phyloP scores from a whole-genome alignment of 2,797 vertebrate genomes.

The Schizothorax lantsangensis region DNA sequence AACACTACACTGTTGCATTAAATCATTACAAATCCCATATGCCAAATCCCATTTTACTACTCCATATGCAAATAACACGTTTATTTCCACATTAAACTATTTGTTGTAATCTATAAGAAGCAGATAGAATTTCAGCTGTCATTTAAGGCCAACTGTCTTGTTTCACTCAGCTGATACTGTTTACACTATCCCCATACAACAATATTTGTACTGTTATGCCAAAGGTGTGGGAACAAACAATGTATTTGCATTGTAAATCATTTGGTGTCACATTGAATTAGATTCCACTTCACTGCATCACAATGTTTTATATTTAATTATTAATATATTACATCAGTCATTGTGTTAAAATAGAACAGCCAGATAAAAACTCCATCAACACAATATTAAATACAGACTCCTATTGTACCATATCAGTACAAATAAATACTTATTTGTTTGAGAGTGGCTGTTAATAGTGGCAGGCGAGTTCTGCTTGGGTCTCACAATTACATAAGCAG shows the following conservation, averaged over 20 bases:
- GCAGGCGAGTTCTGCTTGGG: neutral
- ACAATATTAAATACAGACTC: neutral
- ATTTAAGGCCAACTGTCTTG: neutral
- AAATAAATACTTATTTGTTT: neutral
- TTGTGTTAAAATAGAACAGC: neutral
- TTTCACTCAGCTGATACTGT: neutral
- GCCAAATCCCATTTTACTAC: neutral
- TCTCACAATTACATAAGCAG: conserved; percentile 8
- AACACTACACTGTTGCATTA: neutral
- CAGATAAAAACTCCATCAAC: neutral
- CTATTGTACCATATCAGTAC: neutral
- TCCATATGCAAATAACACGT: neutral
- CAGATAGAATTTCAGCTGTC: neutral
- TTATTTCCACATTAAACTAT: neutral
- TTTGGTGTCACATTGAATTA: neutral
- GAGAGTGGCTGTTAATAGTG: neutral
- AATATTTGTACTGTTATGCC: neutral
- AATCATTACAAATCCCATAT: neutral
- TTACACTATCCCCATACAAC: neutral
- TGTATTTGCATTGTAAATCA: conserved; percentile 20
- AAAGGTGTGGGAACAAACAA: neutral
- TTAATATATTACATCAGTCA: neutral
- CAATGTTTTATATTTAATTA: neutral
- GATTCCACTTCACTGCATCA: neutral
- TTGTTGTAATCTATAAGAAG: neutral